Conservation (phyloP, 1,140 invertebrate species). For the Ctenoplectra terminalis region DNA sequence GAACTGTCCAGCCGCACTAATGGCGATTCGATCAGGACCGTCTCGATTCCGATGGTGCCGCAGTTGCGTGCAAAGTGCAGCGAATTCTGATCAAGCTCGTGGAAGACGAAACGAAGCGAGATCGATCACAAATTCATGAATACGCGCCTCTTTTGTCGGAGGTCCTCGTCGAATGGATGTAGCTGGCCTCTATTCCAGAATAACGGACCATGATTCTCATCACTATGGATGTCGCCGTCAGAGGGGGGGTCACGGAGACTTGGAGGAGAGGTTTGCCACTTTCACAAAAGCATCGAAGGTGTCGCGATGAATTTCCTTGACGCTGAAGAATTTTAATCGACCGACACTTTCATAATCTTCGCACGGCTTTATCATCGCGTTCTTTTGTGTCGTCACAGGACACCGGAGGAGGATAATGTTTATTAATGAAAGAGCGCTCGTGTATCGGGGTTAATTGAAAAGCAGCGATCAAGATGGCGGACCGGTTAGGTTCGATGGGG, state of each 20-base stretch:
- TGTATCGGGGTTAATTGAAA: conserved; percentile 38
- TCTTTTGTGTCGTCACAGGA: conserved; percentile 21
- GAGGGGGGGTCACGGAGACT: not conserved
- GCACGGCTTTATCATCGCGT: conserved; percentile 32
- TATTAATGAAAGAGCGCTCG: conserved; percentile 28
- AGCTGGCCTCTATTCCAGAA: not conserved
- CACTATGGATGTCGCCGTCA: conserved; percentile 17
- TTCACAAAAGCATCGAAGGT: not conserved
- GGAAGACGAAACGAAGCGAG: conserved; percentile 21
- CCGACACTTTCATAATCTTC: conserved; percentile 30
- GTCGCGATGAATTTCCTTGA: conserved; percentile 44
- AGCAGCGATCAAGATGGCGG: not conserved
- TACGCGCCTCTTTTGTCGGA: conserved; percentile 19
- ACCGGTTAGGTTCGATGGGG: not conserved
- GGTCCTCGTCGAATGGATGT: not conserved
- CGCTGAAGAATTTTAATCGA: conserved; percentile 60
- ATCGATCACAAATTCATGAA: conserved; percentile 47
- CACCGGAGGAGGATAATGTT: conserved; percentile 7
- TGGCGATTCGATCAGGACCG: not conserved
- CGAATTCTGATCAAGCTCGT: conserved; percentile 5
- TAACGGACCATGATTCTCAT: not conserved
- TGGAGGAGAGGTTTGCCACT: not conserved
- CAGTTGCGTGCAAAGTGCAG: not conserved
- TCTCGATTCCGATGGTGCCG: not conserved
- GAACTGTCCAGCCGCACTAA: not conserved